These are phyloP conservation scores for Chloroceryle amazona DNA, from an alignment of 2,797 vertebrate genomes.

Conservation along the genomic window DNA sequence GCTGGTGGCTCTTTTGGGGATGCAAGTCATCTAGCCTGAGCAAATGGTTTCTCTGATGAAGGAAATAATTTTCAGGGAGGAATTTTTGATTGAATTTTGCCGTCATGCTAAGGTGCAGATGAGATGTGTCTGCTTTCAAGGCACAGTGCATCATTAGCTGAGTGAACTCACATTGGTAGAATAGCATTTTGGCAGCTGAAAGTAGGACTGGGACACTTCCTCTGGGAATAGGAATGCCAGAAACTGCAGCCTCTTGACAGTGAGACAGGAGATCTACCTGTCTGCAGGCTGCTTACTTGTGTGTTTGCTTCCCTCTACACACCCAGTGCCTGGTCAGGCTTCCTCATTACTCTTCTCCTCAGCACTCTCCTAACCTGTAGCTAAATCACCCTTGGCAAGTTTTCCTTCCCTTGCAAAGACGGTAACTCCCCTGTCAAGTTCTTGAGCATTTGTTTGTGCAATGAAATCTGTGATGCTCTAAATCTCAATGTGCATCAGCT, in stretches of 20 bases:
- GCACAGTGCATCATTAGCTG: not conserved
- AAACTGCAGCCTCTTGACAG: not conserved
- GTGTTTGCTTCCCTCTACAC: not conserved
- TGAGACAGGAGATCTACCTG: not conserved
- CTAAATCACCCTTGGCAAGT: conserved; percentile 62
- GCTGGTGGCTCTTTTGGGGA: not conserved
- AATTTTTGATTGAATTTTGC: not conserved
- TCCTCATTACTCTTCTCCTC: conserved; percentile 5
- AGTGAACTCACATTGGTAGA: not conserved
- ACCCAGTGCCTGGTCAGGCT: not conserved
- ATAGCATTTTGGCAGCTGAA: not conserved
- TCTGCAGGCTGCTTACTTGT: not conserved
- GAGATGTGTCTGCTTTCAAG: not conserved
- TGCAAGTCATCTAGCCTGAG: not conserved
- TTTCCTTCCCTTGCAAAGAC: conserved; percentile 32
- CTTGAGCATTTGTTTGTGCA: conserved; percentile 64
- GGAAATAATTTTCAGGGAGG: not conserved
- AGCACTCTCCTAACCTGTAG: conserved; percentile 50
- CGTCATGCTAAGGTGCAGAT: fast-evolving
- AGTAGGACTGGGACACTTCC: not conserved
- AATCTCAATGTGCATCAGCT: conserved; percentile 76
- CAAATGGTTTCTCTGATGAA: not conserved
- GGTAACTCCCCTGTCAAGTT: conserved; percentile 65
- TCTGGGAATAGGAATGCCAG: not conserved
- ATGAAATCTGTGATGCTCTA: conserved; percentile 71